Evolutionary conservation across 2,113 vertebrate genomes (phyloP), one percentile per base, ranked within the genome.

Genomic region (Centropus bengalensis): DNA sequence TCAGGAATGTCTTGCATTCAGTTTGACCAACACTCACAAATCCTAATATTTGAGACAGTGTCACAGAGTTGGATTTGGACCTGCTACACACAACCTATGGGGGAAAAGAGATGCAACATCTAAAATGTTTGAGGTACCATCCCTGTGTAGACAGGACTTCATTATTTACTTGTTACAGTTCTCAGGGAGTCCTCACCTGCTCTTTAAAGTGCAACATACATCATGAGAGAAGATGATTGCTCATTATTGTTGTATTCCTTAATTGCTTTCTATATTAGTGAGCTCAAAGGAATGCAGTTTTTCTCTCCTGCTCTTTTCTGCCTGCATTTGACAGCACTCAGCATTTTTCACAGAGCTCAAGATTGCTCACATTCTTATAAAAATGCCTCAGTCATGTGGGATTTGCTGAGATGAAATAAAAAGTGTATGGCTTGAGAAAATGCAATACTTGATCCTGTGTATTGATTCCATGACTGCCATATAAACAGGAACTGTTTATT

Each of bases 321-420:
- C 42, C 89, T 84, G 92, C 45, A 91, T 91, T 71, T 10, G 28
- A 63, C 92, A 94, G 79, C 90, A 86, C 78, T 96, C 93, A 86
- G 91, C 95, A 91, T 89, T 97, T 96, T 94, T 90, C 89, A 67
- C 49, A 93, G 81, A 92, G 81, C 77, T 85, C 91, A 82, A 45
- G 94, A 95, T 89, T 95, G 83, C 86, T 96, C 23, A 1, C 74
- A 96, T 78, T 95, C 95, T 91, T 95, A 94, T 44, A 95, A 89
- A 96, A 93, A 92, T 3, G 28, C 85, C 95, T 96, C 90, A 91
- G 95, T 52, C 12, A 0, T 79, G 62, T 82, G 77, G 62, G 93
- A 83, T 94, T 96, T 94, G 87, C 91, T 89, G 92, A 97, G 84
- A 93, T 55, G 55, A 92, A 97, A 90, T 82, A 93, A 96, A 97